Evolutionary conservation across 1,140 invertebrate species (phyloP), one percentile per base, ranked within the genome.

Genomic region (Leptinotarsa undecemlineata): DNA sequence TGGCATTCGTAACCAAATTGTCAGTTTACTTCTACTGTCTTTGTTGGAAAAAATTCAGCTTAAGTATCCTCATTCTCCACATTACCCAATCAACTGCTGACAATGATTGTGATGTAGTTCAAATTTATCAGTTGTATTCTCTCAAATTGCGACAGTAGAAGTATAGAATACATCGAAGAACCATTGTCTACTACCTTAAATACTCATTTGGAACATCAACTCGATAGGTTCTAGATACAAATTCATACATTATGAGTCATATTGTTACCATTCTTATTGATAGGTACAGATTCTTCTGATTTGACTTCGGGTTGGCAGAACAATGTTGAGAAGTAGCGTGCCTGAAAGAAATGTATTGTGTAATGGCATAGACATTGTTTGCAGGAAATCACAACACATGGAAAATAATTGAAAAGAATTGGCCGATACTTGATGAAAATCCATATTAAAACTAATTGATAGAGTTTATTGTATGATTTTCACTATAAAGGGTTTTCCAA

Each of bases 191-290:
- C 2, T 3, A 61, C 60, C 60, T 19, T 20, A n/a, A 61, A 61
- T 14, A 61, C 20, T 26, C 21, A 21, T 20, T 15, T 15, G 3
- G 20, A 64, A 26, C 20, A 21, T 15, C 63, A 23, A 64, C 14
- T 6, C 26, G 67, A 5, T 47, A 3, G 13, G 42, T 42, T 47
- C 15, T 15, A 57, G 26, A 23, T 15, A 23, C 20, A 60, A 17
- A 51, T 60, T 70, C 14, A 70, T 64, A 64, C 62, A 26, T n/a
- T 47, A 26, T 73, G 66, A 20, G 66, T 42, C 21, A 63, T 26
- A 57, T 67, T 67, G 33, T 73, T 73, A 11, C 72, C 72, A n/a
- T 73, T 73, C 20, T 57, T 57, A 48, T 48, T 68, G 20, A 15
- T 51, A 14, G 68, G 63, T 68, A 68, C 72, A 2, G 72, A 33